A percentile compares a stretch with the other conserved stretches of the same genome.
These are phyloP conservation scores for Serranus cabrilla DNA, from an alignment of 2,797 vertebrate species.

Conservation along the genomic window DNA sequence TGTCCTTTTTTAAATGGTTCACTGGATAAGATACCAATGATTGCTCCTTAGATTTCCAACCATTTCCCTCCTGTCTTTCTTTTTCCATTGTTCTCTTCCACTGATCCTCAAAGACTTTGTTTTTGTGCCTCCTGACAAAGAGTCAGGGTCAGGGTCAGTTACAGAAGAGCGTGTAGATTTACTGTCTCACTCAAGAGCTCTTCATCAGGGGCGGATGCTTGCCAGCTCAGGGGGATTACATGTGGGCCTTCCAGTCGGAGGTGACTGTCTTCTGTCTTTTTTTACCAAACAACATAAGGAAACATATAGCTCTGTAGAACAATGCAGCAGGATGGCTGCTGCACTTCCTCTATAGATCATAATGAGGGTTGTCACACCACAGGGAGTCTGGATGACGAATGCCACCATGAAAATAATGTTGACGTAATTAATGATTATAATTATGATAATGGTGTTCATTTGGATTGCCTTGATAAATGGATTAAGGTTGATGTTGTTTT, in stretches of 20 bases:
- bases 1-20: slow-evolving; percentile 5
- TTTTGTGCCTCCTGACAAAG: not conserved
- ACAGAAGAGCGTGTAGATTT: not conserved
- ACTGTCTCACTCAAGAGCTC: not conserved
- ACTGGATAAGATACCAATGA: not conserved
- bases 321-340: slow-evolving; percentile 57
- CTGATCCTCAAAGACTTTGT: not conserved
- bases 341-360: slow-evolving; percentile 54
- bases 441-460: not conserved
- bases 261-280: slow-evolving; percentile 12
- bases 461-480: not conserved
- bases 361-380: slow-evolving; percentile 17
- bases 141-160: not conserved
- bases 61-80: not conserved
- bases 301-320: slow-evolving; percentile 57
- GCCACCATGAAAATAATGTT: not conserved
- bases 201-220: slow-evolving; percentile 9
- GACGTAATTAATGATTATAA: not conserved
- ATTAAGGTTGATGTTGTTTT: not conserved
- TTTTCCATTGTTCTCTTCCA: not conserved
- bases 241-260: not conserved
- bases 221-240: not conserved
- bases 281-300: slow-evolving; percentile 48
- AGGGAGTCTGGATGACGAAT: slow-evolving; percentile 7
- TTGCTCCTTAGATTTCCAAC: not conserved